Base-by-base conservation (phyloP, 2,888 invertebrate genomes). In the Lucinisca nassula region DNA sequence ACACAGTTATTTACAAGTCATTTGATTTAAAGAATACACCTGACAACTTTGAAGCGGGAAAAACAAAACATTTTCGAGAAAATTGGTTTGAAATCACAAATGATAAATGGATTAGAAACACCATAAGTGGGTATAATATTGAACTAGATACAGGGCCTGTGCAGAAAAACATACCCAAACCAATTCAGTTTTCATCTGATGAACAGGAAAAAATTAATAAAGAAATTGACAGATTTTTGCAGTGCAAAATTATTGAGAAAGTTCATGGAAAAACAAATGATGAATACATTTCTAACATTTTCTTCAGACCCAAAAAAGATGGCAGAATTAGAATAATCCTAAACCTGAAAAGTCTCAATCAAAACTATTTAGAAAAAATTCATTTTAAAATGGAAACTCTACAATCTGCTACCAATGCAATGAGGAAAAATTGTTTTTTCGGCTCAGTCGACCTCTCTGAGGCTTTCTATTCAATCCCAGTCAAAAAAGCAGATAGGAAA, bases 381-480 rank as follows among this genome's bases (percentile, higher is more conserved):
- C 87, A 84, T 58, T 88, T 88, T 37, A 88, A 86, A 84, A 86
- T 87, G 86, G 82, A 89, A 40, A 87, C 82, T 17, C 77, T 89
- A 75, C 32, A 76, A 35, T 30, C 81, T 21, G 86, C 87, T 51
- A 27, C 84, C 21, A n/a, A 74, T n/a, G 6, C 70, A 35, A 76
- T 82, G 58, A 30, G 61, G 17, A 49, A 78, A 67, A 67, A 81
- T 21, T 87, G 87, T 77, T 30, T 12, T 35, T 84, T 89, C 61
- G 89, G 70, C 0, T 87, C 84, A 17, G 77, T 89, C 12, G 82
- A 89, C 67, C 27, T 85, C 0, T 79, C 79, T 8, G 88, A 88
- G 10, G 88, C 88, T 32, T 88, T 67, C 37, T 89, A 82, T 76
- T 79, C 82, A 21, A 82, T 87, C 21, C 79, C 82, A 8, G 67